Base-by-base conservation (phyloP, 2,797 vertebrate genomes). In the Takifugu rubripes region DNA sequence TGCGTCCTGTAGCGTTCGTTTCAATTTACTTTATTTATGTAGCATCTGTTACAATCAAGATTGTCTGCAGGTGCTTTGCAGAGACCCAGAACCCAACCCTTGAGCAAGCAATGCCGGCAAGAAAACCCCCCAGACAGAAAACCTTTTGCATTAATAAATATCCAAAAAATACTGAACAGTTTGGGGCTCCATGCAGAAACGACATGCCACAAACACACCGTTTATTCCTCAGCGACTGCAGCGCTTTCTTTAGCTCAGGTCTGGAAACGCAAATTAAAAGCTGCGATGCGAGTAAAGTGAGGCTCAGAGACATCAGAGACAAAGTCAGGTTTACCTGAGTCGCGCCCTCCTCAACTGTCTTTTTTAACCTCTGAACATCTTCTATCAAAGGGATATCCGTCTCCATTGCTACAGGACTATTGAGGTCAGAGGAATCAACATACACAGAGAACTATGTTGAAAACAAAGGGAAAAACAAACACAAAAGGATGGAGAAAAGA, bases 341-440 rank as follows among this genome's bases (percentile, higher is more conserved):
- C 71, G 93, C 90, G 90, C 94, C 93, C 81, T 94, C 93, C 87
- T 92, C 94, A 91, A 95, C 92, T 85, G 93, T 93, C 91, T 95
- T 93, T 93, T 92, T 97, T 92, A 97, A 93, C 84, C 90, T 94
- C 91, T 96, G 93, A 91, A 94, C 91, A 92, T 98, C 96, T 94
- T 99, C 95, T 91, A 93, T 93, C 89, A 95, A 93, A 85, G 94
- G 92, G 78, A 92, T 92, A 71, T 98, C 96, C 90, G 92, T 98
- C 91, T 97, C 94, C 96, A 97, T 95, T 87, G 94, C 94, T 90
- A 95, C 93, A 77, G 95, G 94, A 91, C 94, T 88, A 93, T 89
- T 94, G 92, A 93, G 78, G 91, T 92, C 87, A 92, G 92, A 93
- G 68, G 92, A 92, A 88, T 93, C 93, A 87, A 94, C 93, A 87